Percentiles rank a stretch among this genome's conserved stretches.
Conservation (phyloP, 2,113 vertebrate species). For the Phaetusa simplex region DNA sequence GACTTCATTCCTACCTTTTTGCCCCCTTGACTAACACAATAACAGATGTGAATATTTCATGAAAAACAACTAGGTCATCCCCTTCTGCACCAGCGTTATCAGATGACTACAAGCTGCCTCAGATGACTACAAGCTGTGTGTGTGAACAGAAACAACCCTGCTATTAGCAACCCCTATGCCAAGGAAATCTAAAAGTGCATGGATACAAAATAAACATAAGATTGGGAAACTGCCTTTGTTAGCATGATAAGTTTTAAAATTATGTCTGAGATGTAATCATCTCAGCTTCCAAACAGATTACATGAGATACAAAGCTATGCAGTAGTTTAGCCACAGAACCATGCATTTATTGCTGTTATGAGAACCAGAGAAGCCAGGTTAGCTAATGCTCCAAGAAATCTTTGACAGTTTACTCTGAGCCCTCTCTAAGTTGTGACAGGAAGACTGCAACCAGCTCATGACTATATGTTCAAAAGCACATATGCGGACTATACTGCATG, state of each 20-base stretch:
- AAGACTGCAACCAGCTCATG: background rate
- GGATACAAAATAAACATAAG: background rate
- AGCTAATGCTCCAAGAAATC: background rate
- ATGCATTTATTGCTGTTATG: accelerated
- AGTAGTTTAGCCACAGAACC: background rate
- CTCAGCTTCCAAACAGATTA: background rate
- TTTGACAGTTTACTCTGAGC: background rate
- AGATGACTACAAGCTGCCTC: background rate
- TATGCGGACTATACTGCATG: background rate
- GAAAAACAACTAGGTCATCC: background rate
- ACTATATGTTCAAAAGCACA: accelerated
- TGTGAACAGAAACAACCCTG: background rate
- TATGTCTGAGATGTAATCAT: background rate
- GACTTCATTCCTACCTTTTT: background rate
- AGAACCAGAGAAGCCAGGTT: background rate
- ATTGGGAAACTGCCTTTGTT: background rate
- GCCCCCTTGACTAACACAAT: background rate
- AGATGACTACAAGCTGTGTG: background rate
- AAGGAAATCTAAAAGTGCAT: background rate
- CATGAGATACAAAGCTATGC: background rate
- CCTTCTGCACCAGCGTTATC: background rate
- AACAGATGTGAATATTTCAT: background rate
- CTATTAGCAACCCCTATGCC: background rate
- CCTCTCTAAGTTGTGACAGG: background rate
- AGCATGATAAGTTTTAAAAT: background rate